A percentile compares a stretch with the other conserved stretches of the same genome.
phyloP scores from a whole-genome alignment of 2,888 invertebrate genomes.

The Yponomeuta evonymella region DNA sequence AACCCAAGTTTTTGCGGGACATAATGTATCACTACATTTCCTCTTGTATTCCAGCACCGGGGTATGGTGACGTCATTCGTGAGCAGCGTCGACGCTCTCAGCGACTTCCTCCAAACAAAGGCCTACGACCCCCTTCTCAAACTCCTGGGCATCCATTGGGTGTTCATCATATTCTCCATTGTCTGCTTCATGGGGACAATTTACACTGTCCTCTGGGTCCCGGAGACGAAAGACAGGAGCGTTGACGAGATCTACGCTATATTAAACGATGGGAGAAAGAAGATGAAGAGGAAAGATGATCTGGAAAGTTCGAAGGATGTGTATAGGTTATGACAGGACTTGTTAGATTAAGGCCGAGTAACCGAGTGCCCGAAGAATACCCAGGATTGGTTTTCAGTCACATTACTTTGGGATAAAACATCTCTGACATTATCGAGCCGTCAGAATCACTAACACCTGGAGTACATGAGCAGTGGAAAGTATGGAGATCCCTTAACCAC shows the following conservation, averaged over 20 bases:
- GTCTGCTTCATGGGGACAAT: conserved; percentile 63
- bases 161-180: conserved; percentile 62
- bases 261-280: conserved; percentile 52
- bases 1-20: no score
- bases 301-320: conserved; percentile 47
- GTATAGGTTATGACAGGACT: conserved; percentile 49
- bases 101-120: conserved; percentile 67
- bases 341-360: not conserved
- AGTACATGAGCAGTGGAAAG: no score
- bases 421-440: no score
- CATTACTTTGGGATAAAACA: no score
- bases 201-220: conserved; percentile 64
- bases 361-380: no score
- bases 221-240: conserved; percentile 61
- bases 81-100: conserved; percentile 58
- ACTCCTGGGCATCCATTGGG: conserved; percentile 67
- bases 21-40: not conserved
- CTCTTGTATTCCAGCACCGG: conserved; percentile 50
- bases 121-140: conserved; percentile 65
- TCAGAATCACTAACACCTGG: no score
- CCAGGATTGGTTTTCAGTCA: no score
- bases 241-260: conserved; percentile 63
- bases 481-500: no score
- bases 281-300: conserved; percentile 56
- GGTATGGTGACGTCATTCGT: conserved; percentile 67